A percentile compares a stretch with the other conserved stretches of the same genome.
Conservation (phyloP, 1,140 invertebrate species). For the Drosophila obscura region DNA sequence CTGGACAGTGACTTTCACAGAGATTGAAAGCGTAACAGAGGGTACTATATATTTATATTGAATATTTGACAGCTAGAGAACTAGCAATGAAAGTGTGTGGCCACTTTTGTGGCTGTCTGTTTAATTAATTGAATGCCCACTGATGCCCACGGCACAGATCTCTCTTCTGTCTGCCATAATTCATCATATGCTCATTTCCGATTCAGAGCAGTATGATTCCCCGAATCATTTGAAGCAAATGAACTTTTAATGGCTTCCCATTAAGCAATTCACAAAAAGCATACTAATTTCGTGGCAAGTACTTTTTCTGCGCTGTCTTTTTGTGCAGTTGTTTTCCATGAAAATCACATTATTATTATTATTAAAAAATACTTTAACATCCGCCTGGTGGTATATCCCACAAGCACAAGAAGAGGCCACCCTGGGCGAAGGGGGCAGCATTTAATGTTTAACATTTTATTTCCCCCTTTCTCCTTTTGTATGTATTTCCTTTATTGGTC, state of each 20-base stretch:
- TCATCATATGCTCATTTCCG: too few relatives aligned
- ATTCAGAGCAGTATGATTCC: too few relatives aligned
- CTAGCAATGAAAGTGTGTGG: too few relatives aligned
- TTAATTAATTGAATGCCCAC: too few relatives aligned
- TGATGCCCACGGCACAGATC: too few relatives aligned
- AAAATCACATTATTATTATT: slow-evolving; percentile 42
- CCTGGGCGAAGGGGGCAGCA: not conserved
- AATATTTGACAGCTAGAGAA: too few relatives aligned
- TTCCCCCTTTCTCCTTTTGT: slow-evolving; percentile 18
- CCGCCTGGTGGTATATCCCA: not conserved
- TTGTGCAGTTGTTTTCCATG: not conserved
- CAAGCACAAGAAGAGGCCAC: not conserved
- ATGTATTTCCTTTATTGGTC: slow-evolving; percentile 4
- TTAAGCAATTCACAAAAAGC: slow-evolving; percentile 7
- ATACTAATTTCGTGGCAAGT: not conserved
- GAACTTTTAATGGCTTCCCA: too few relatives aligned
- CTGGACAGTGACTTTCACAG: not conserved
- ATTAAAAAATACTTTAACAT: slow-evolving; percentile 39
- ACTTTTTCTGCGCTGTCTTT: not conserved
- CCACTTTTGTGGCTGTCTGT: too few relatives aligned
- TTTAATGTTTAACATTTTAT: slow-evolving; percentile 22
- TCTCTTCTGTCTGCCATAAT: too few relatives aligned
- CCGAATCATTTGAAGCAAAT: too few relatives aligned
- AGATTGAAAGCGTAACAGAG: too few relatives aligned
- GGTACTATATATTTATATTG: too few relatives aligned